Conservation (phyloP, 2,888 invertebrate species). For the Flexamia atlantica region DNA sequence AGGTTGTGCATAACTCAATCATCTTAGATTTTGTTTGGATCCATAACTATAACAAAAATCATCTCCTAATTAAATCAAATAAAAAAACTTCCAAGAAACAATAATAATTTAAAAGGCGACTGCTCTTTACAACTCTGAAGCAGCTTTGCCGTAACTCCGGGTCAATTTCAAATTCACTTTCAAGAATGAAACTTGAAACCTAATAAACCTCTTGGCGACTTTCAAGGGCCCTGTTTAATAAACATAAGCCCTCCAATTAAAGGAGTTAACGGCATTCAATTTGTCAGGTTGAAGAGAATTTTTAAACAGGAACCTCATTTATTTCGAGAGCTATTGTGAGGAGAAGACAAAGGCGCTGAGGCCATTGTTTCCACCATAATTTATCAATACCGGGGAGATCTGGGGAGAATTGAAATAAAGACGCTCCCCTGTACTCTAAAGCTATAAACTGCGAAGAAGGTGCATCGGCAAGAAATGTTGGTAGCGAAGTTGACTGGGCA, state of each 20-base stretch:
- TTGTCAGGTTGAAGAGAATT: slow-evolving; percentile 58
- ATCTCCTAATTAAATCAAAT: no score
- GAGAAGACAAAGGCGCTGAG: slow-evolving; percentile 15
- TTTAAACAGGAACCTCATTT: slow-evolving; percentile 48
- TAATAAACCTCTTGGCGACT: neutral
- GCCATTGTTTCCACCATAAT: slow-evolving; percentile 30
- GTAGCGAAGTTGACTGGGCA: no score
- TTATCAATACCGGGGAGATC: slow-evolving; percentile 27
- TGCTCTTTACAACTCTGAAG: no score
- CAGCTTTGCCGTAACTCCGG: no score
- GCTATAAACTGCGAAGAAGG: neutral
- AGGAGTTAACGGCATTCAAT: slow-evolving; percentile 38
- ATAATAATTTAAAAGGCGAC: no score
- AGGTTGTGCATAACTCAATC: no score
- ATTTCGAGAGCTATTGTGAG: slow-evolving; percentile 45
- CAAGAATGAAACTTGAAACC: neutral
- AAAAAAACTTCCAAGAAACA: no score
- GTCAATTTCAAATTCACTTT: neutral
- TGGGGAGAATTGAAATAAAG: slow-evolving; percentile 24
- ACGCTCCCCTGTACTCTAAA: neutral
- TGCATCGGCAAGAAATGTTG: no score
- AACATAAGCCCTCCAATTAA: slow-evolving; percentile 25
- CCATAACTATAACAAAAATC: no score
- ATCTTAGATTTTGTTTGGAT: no score
- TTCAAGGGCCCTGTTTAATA: neutral